Evolutionary conservation across 1,140 invertebrate species (phyloP), one percentile per base, ranked within the genome.

Genomic region (Heliconius congener): DNA sequence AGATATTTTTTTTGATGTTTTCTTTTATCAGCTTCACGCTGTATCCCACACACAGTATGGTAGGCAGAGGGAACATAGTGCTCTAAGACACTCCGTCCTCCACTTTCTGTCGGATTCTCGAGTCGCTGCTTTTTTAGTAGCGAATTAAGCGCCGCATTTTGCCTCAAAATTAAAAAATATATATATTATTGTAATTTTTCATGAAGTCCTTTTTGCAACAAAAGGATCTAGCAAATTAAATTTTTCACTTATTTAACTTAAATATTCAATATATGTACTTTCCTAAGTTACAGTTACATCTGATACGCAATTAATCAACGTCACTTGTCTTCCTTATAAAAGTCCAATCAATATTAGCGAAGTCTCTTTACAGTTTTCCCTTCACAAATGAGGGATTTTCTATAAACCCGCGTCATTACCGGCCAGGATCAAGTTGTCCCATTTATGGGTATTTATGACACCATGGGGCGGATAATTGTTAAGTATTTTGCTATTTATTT

Each of bases 381-480:
- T 84, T 82, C 23, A 83, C 85, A 85, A 88, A 88, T 86, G 73
- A 86, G 86, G 86, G 86, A 88, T 86, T 85, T 77, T 19, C 37
- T 57, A 81, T 85, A 85, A 78, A 76, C 83, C 82, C 55, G 79
- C 60, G 81, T 88, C 86, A 88, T 88, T 88, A 86, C 85, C 82
- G 83, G 74, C 57, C 42, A 18, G 86, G 87, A 86, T 88, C 87
- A 88, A 87, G 83, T 66, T 66, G 60, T 85, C 86, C 79, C 81
- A 74, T 42, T 70, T 30, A 66, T 79, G 70, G 81, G 82, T 85
- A 82, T 86, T 86, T 86, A 85, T 82, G 79, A 78, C 81, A 83
- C 83, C 81, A 75, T 66, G 52, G 78, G 52, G 80, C 23, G 60
- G 60, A 66, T 83, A 84, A 85, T 83, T 83, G 78, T 79, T 84